Conservation (phyloP, 2,797 vertebrate genomes). For the Botia kubotai region DNA sequence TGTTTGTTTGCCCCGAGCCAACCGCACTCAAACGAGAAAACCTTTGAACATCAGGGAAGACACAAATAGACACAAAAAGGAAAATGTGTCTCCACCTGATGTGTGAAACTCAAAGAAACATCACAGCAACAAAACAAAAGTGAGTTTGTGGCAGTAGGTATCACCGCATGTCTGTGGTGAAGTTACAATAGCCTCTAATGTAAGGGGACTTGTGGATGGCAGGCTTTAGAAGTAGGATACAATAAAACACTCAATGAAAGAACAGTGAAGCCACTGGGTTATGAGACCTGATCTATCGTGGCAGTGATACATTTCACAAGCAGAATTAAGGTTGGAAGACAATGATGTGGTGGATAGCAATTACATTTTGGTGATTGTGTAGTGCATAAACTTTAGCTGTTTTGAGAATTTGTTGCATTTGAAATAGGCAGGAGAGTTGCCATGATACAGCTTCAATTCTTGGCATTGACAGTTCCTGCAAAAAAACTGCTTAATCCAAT, state of each 20-base stretch:
- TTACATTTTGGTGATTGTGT: too few species aligned
- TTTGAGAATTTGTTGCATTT: too few species aligned
- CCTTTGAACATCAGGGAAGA: constrained; percentile 61
- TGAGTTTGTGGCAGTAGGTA: constrained; percentile 49
- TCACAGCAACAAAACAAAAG: constrained; percentile 20
- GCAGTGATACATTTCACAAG: too few species aligned
- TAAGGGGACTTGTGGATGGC: constrained; percentile 57
- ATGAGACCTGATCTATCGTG: constrained; percentile 38
- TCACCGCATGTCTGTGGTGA: constrained; percentile 59
- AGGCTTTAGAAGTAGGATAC: constrained; percentile 41
- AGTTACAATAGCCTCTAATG: constrained; percentile 60
- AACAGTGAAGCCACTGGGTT: constrained; percentile 26
- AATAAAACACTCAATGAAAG: constrained; percentile 9
- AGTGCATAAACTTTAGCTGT: too few species aligned
- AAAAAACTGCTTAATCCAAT: too few species aligned
- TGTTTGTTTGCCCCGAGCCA: constrained; percentile 58
- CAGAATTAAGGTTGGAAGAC: too few species aligned
- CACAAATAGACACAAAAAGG: constrained; percentile 69
- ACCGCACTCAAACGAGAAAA: constrained; percentile 64
- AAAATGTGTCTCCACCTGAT: constrained; percentile 62
- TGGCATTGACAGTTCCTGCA: too few species aligned
- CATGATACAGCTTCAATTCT: too few species aligned
- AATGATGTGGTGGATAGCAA: too few species aligned
- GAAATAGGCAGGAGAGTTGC: too few species aligned
- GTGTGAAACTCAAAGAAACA: constrained; percentile 65